These are phyloP conservation scores for Onychomys leucogaster DNA, from an alignment of 2,797 vertebrate genomes.

Conservation along the genomic window DNA sequence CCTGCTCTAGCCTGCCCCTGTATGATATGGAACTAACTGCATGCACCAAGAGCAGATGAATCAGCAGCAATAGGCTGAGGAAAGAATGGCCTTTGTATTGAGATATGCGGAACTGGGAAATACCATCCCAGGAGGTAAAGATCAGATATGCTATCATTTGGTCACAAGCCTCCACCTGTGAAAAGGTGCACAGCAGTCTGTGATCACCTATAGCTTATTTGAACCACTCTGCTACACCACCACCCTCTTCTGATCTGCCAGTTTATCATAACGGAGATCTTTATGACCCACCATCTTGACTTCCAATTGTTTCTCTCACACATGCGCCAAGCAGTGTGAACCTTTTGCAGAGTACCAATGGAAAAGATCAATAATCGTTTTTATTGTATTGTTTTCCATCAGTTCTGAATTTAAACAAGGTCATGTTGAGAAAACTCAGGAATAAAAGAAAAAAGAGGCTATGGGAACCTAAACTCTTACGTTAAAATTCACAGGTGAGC, in stretches of 20 bases:
- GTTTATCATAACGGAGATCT: background rate
- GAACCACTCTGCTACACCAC: background rate
- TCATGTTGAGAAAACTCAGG: background rate
- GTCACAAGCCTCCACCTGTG: background rate
- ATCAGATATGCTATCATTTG: background rate
- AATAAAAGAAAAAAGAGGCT: background rate
- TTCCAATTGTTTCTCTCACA: background rate
- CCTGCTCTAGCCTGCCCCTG: background rate
- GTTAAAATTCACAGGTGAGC: background rate
- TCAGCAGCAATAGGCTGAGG: background rate
- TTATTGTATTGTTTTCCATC: constrained; percentile 8
- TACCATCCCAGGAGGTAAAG: background rate
- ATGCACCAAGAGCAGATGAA: background rate
- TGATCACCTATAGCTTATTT: background rate
- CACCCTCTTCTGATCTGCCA: background rate
- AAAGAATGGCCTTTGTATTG: background rate
- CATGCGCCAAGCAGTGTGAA: background rate
- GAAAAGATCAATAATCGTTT: constrained; percentile 4
- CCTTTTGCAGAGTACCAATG: background rate
- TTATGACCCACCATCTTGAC: background rate
- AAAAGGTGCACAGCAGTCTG: background rate
- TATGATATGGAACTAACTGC: background rate
- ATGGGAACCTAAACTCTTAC: background rate
- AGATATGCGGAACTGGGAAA: background rate
- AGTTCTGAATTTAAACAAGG: background rate